Evolutionary conservation across 2,113 vertebrate species (phyloP), one percentile per base, ranked within the genome.

Genomic region (Lipotes vexillifer): DNA sequence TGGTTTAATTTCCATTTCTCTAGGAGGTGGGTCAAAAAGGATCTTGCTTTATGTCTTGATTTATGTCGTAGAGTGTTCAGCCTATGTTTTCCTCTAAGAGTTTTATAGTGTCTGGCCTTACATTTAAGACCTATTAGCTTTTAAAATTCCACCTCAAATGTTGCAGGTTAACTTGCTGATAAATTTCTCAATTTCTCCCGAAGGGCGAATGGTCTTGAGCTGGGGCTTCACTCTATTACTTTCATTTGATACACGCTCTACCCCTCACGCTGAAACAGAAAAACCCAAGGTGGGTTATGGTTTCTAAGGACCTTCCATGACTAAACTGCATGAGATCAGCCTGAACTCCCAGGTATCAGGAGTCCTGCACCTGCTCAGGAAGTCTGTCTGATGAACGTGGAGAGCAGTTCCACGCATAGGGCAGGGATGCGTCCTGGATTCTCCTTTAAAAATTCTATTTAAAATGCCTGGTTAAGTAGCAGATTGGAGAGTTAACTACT

Each of bases 361-460:
- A 80, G 20, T 52, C 20, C 29, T 11, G 17, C 7, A 8, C 12
- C 17, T 59, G 29, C 59, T 21, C 17, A 29, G 57, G 0, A 74
- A 49, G 18, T 20, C 36, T 8, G 25, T 68, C 17, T 20, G 46
- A 80, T 27, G 29, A 74, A 69, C 15, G 20, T 15, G 23, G 38
- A 33, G 1, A 27, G 41, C 36, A 61, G 17, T 27, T 61, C n/a
- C 2, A 6, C 9, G 17, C 4, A 8, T 7, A 44, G 21, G 1
- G 59, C 0, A 38, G 49, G 66, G n/a, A 21, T 29, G 1, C 27
- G 5, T 65, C 61, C 61, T 31, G 61, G 38, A 23, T 46, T 77
- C 63, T 29, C 68, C 46, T 87, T 83, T 78, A 29, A 84, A 90
- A 85, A 31, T 31, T 55, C 66, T 44, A 89, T 57, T 88, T 44